Evolutionary conservation across 1,140 invertebrate genomes (phyloP).

Genomic region (Metopolophium dirhodum): DNA sequence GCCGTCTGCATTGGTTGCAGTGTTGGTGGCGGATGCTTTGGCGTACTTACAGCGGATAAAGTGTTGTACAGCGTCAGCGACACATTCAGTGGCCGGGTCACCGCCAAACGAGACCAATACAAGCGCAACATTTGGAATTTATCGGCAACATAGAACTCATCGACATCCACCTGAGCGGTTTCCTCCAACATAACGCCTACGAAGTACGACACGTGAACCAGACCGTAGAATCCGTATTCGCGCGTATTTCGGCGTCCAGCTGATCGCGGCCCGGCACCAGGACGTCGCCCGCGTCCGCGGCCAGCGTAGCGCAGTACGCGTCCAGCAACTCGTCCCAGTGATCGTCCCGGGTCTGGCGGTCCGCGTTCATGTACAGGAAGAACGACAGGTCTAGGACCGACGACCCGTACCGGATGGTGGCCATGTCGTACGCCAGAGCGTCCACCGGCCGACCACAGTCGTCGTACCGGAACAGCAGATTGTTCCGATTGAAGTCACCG

Average conservation of each 20-base stretch:
- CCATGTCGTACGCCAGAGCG: conserved; percentile 64
- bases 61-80: not conserved
- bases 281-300: not conserved
- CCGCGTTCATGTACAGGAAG: conserved; percentile 63
- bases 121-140: rapidly evolving
- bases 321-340: conserved; percentile 61
- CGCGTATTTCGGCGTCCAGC: conserved; percentile 23
- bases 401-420: conserved; percentile 61
- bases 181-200: conserved; percentile 2
- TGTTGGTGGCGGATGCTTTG: too few species aligned
- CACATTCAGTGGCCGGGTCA: conserved; percentile 12
- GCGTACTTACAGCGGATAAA: not conserved
- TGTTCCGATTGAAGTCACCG: conserved; percentile 64
- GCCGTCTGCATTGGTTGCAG: too few species aligned
- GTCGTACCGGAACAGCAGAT: conserved; percentile 61
- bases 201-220: conserved; percentile 17
- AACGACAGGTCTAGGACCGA: conserved; percentile 63
- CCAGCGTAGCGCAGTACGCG: conserved; percentile 61
- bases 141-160: not conserved
- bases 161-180: rapidly evolving
- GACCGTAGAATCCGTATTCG: not conserved
- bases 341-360: conserved; percentile 57
- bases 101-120: not conserved
- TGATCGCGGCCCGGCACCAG: not conserved
- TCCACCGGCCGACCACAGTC: conserved; percentile 58